Evolutionary conservation across 1,140 invertebrate genomes (phyloP).

Genomic region (Sycophila sp.): DNA sequence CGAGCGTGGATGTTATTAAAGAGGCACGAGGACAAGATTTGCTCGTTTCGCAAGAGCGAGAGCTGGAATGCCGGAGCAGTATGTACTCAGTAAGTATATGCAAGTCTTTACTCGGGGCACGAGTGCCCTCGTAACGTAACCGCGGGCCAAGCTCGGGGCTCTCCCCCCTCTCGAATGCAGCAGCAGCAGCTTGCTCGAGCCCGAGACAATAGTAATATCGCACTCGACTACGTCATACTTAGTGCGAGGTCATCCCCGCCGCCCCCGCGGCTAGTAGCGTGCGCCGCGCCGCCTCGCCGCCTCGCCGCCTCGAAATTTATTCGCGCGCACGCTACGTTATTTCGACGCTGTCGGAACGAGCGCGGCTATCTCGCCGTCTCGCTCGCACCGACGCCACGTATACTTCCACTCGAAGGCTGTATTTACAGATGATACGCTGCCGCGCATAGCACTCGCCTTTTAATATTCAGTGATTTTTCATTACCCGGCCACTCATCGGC

Average conservation of each 20-base stretch:
- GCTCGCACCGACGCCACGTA: neutral
- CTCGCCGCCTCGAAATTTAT: conserved; percentile 5
- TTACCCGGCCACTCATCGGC: too few species aligned
- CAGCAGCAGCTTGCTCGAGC: too few species aligned
- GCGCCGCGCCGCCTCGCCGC: too few species aligned
- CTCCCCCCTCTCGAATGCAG: conserved; percentile 51
- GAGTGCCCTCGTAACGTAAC: conserved; percentile 56
- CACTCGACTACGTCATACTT: conserved; percentile 38
- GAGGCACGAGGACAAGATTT: conserved; percentile 49
- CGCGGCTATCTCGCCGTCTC: too few species aligned
- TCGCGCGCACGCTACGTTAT: neutral
- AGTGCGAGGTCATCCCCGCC: conserved; percentile 27
- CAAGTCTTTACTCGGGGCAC: conserved; percentile 52
- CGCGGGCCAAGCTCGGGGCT: conserved; percentile 54
- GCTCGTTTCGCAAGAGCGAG: conserved; percentile 3
- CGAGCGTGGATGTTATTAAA: conserved; percentile 45
- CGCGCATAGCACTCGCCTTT: too few species aligned
- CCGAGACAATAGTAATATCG: conserved; percentile 53
- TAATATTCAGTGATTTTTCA: neutral
- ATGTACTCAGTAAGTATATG: conserved; percentile 58
- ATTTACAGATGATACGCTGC: neutral
- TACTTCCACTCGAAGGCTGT: neutral
- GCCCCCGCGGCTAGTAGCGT: neutral
- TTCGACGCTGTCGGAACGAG: too few species aligned
- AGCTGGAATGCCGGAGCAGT: conserved; percentile 40